Base-by-base conservation (phyloP, 2,113 vertebrate species). In the Nothocercus julius region DNA sequence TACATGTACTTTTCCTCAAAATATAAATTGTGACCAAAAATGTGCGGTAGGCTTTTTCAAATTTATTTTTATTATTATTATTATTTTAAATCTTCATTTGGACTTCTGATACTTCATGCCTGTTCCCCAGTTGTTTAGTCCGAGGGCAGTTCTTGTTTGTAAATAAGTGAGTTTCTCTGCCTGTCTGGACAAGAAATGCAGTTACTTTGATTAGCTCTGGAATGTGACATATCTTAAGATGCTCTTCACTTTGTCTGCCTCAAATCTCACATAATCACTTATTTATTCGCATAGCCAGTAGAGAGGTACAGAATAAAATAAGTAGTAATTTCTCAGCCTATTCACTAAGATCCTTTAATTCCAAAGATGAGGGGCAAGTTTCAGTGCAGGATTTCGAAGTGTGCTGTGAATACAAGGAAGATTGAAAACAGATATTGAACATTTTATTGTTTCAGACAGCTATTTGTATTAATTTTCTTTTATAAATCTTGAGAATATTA, bases 101-200 rank as follows among this genome's bases (percentile, higher is more conserved):
- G 36, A 20, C 11, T 92, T 85, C 6, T 14, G 36, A 27, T 90
- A 11, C 27, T 87, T 17, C 85, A 80, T 90, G 63, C 36, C 45
- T 19, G 28, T 63, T 62, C 45, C 27, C 45, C 28, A 53, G 45
- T 36, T 69, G n/a, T 34, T 24, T 47, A 80, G 63, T 80, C 61
- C 21, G 64, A 84, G 75, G 66, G 69, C 69, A 58, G 40, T 44
- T 88, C 66, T 81, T 70, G 22, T 58, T 73, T 91, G 74, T 87
- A 86, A 91, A 91, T 84, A 82, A 79, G 1, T 59, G 75, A 56
- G 17, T 68, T 91, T 89, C 7, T 24, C 22, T 94, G 74, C 94
- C 45, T 89, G 81, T 70, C 91, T 95, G 69, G 61, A 59, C 94
- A 93, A 91, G 87, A 75, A 85, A 62, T 73, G 77, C 49, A 38